Evolutionary conservation across 53 echinoderm and acorn worm genomes (phyloP), one percentile per base, ranked within the genome.

Genomic region (Apostichopus leukothele): DNA sequence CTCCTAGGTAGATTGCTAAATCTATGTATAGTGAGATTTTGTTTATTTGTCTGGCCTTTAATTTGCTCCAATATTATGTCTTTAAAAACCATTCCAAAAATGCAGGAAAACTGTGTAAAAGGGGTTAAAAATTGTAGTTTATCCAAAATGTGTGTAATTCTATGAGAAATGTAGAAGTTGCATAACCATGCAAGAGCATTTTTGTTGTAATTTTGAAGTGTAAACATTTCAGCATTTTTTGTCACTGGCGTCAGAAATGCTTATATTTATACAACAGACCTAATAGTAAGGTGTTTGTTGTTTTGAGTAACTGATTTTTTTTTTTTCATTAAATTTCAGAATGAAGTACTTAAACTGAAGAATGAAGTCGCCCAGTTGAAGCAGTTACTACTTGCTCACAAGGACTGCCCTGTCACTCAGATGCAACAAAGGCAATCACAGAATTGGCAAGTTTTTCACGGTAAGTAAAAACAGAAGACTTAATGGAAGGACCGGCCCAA

Each of bases 291-390:
- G 3, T 39, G 39, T 39, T 39, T 39, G 39, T 39, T 39, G 3
- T 39, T 39, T 39, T 39, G 39, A 39, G 39, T 39, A 39, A 39
- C 39, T 3, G 39, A 39, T 8, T 79, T 51, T 50, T 50, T 27
- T 79, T 39, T 39, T 51, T 51, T 5, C n/a, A 79, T 86, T 14
- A n/a, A 7, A 25, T 50, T 4, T 9, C 90, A 96, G 96, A 92
- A 91, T 91, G 97, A 96, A 90, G 95, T 96, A 4, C 78, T 90
- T 11, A 93, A 90, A 51, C 76, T 96, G 59, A 89, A 92, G 39
- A 95, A 96, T 83, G 97, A 96, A 67, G 94, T 96, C 9, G 97
- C 97, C 21, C 93, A 95, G 74, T 77, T 96, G 51, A 96, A 96
- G 79, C 93, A 96, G 83, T 90, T 96, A 1, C 79, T 96, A 5